Percentiles rank a stretch among this genome's conserved stretches.
Conservation (phyloP, 2,113 vertebrate genomes). For the Tautogolabrus adspersus region DNA sequence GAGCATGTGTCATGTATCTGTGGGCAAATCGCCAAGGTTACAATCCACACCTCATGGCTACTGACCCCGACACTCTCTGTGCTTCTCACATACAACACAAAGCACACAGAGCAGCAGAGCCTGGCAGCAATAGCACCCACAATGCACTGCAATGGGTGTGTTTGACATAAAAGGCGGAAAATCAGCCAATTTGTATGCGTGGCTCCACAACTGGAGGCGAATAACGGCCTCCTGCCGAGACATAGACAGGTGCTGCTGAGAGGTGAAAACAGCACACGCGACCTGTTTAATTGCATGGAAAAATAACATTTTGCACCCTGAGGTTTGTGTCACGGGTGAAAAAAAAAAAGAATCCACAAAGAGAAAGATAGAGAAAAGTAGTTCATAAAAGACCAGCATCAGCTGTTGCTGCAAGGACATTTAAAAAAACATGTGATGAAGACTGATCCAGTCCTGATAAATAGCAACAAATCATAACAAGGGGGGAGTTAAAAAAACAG, state of each 20-base stretch:
- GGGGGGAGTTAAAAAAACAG: background rate
- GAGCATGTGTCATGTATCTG: slow-evolving; percentile 1
- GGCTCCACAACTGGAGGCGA: slow-evolving; percentile 42
- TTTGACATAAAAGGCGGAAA: slow-evolving; percentile 51
- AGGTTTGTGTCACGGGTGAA: background rate
- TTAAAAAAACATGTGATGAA: slow-evolving; percentile 12
- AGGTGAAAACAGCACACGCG: slow-evolving; percentile 6
- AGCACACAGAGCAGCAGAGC: background rate
- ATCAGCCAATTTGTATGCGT: slow-evolving; percentile 69
- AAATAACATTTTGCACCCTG: slow-evolving; percentile 27
- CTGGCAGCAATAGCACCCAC: slow-evolving; percentile 17
- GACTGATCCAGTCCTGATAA: background rate
- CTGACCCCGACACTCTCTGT: background rate
- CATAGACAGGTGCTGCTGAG: slow-evolving; percentile 26
- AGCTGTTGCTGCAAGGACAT: background rate
- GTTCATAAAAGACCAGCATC: background rate
- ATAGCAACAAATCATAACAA: too few relatives aligned
- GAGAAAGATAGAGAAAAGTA: slow-evolving; percentile 15
- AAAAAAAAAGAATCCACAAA: slow-evolving; percentile 19
- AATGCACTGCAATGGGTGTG: background rate
- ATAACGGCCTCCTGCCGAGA: slow-evolving; percentile 36
- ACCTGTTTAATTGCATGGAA: slow-evolving; percentile 14
- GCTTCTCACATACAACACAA: background rate
- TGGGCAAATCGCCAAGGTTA: slow-evolving; percentile 32
- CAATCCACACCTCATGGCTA: background rate